phyloP scores from a whole-genome alignment of 2,888 invertebrate genomes.

The Arenicola marina region DNA sequence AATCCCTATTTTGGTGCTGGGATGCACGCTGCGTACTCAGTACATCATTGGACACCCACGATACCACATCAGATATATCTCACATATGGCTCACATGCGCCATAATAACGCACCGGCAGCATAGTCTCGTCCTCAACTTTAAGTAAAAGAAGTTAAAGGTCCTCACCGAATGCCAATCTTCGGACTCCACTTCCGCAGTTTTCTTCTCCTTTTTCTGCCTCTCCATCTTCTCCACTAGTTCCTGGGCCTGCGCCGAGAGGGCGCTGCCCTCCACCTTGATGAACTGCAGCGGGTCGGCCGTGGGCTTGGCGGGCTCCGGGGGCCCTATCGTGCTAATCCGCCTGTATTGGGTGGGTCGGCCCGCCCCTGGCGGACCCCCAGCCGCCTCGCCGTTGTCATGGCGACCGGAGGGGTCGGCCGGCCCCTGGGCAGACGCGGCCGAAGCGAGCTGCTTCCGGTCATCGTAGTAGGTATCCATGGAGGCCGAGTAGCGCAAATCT shows the following conservation, averaged over 20 bases:
- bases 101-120: no score
- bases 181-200: slow-evolving; percentile 35
- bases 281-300: slow-evolving; percentile 55
- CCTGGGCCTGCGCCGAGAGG: slow-evolving; percentile 48
- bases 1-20: no score
- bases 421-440: no score
- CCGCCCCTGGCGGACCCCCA: background rate
- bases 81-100: no score
- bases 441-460: background rate
- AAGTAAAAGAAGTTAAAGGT: no score
- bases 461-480: slow-evolving; percentile 8
- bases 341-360: background rate
- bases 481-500: slow-evolving; percentile 14
- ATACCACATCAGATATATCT: no score
- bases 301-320: slow-evolving; percentile 32
- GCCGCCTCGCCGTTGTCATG: background rate
- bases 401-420: background rate
- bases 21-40: no score
- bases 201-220: slow-evolving; percentile 43
- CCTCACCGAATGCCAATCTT: slow-evolving; percentile 55
- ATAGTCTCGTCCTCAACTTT: no score
- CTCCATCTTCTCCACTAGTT: slow-evolving; percentile 47
- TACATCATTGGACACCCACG: no score
- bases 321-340: slow-evolving; percentile 25
- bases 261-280: slow-evolving; percentile 41